Evolutionary conservation across 2,113 vertebrate genomes (phyloP).

Genomic region (Dascyllus trimaculatus): DNA sequence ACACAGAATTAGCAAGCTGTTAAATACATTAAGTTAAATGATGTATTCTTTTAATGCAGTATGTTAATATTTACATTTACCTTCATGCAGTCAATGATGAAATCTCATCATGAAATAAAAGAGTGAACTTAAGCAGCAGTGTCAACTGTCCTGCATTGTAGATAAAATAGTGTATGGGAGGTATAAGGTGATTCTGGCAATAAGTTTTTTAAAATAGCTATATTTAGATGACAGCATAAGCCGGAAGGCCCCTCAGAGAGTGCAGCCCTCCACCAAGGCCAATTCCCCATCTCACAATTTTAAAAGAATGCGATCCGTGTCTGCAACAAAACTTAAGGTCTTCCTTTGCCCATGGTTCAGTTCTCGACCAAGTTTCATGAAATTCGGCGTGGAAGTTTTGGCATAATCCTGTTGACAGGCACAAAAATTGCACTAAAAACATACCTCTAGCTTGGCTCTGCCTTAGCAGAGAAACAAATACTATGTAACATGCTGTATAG

Average conservation of each 20-base stretch:
- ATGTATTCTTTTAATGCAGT: not conserved
- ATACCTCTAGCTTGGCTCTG: no score
- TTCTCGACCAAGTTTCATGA: no score
- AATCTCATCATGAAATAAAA: not conserved
- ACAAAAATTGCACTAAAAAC: no score
- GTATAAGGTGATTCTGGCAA: not conserved
- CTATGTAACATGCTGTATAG: slow-evolving; percentile 24
- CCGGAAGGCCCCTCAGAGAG: not conserved
- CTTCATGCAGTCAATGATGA: not conserved
- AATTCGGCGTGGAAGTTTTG: no score
- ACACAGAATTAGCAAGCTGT: slow-evolving; percentile 11
- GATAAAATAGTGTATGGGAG: not conserved
- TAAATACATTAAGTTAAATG: not conserved
- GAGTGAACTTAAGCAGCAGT: not conserved
- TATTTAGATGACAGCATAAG: slow-evolving; percentile 39
- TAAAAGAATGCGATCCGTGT: no score
- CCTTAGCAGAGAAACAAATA: slow-evolving; percentile 1
- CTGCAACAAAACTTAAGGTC: no score
- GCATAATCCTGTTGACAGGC: no score
- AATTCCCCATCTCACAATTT: not conserved
- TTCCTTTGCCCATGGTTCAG: no score
- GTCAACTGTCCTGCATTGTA: no score
- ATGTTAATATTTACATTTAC: slow-evolving; percentile 3
- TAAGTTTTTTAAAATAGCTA: not conserved
- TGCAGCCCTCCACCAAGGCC: no score